These are phyloP conservation scores for Darevskia nairensis DNA, from an alignment of 2,797 vertebrate species.

Conservation along the genomic window DNA sequence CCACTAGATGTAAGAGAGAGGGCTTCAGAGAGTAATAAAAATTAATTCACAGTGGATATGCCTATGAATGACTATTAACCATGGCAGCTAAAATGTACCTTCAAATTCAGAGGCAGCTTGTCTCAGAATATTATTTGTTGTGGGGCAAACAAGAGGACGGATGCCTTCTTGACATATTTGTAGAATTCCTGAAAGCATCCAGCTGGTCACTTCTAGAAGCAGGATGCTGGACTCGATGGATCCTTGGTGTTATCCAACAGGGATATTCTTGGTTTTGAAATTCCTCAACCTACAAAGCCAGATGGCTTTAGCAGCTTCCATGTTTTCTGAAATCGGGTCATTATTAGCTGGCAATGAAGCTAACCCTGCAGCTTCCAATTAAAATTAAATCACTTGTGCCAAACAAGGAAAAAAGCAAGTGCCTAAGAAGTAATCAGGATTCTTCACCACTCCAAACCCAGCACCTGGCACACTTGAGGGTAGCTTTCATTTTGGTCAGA, in stretches of 20 bases:
- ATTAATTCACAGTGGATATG: not conserved
- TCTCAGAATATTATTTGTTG: not conserved
- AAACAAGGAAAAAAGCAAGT: not conserved
- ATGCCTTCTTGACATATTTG: not conserved
- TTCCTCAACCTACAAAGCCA: not conserved
- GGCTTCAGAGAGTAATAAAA: too few species aligned
- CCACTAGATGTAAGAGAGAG: too few species aligned
- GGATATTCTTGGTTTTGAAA: not conserved
- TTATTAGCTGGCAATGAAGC: constrained; percentile 4
- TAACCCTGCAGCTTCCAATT: constrained; percentile 15
- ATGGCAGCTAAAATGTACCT: not conserved
- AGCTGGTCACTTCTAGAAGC: not conserved
- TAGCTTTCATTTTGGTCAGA: not conserved
- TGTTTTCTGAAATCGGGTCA: constrained; percentile 11
- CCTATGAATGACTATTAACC: not conserved
- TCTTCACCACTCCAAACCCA: not conserved
- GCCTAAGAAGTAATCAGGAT: not conserved
- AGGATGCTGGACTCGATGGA: not conserved
- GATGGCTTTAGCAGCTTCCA: not conserved
- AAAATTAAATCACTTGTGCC: constrained; percentile 24
- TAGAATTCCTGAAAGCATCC: not conserved
- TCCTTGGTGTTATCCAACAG: not conserved
- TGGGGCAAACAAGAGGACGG: not conserved
- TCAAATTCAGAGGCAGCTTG: not conserved
- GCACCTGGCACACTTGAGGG: not conserved